Evolutionary conservation across 2,888 invertebrate genomes (phyloP).

Genomic region (Amphimallon solstitiale): DNA sequence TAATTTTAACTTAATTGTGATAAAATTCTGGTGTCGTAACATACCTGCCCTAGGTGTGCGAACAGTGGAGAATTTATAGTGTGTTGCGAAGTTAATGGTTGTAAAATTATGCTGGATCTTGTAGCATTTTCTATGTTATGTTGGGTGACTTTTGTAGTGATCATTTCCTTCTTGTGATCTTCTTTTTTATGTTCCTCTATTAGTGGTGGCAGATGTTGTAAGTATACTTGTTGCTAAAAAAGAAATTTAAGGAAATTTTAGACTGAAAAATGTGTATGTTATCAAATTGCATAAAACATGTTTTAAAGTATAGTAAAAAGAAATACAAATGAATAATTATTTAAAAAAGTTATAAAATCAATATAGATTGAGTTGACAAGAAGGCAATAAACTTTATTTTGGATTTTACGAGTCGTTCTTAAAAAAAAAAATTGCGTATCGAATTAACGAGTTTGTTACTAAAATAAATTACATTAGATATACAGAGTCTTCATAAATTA

Average conservation of each 20-base stretch:
- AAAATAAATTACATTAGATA: too few relatives aligned
- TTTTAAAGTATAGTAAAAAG: too few relatives aligned
- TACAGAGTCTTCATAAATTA: too few relatives aligned
- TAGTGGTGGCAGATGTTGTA: slow-evolving; percentile 46
- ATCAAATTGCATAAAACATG: too few relatives aligned
- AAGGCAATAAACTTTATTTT: too few relatives aligned
- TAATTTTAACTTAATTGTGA: slow-evolving; percentile 7
- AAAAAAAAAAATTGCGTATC: too few relatives aligned
- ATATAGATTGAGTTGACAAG: too few relatives aligned
- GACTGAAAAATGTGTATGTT: too few relatives aligned
- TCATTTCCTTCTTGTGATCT: neutral
- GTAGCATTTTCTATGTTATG: slow-evolving; percentile 60
- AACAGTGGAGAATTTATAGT: slow-evolving; percentile 63
- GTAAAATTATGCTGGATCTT: slow-evolving; percentile 66
- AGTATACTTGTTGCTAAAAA: neutral
- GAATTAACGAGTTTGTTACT: too few relatives aligned
- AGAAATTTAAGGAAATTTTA: neutral
- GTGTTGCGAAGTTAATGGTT: slow-evolving; percentile 63
- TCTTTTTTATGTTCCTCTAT: slow-evolving; percentile 28
- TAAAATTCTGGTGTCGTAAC: slow-evolving; percentile 26
- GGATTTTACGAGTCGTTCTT: too few relatives aligned
- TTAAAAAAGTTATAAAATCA: too few relatives aligned
- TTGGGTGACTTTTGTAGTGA: slow-evolving; percentile 48
- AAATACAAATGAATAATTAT: too few relatives aligned
- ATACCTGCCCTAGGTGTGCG: slow-evolving; percentile 65